Evolutionary conservation across 2,797 vertebrate genomes (phyloP).

Genomic region (Streptopelia turtur): DNA sequence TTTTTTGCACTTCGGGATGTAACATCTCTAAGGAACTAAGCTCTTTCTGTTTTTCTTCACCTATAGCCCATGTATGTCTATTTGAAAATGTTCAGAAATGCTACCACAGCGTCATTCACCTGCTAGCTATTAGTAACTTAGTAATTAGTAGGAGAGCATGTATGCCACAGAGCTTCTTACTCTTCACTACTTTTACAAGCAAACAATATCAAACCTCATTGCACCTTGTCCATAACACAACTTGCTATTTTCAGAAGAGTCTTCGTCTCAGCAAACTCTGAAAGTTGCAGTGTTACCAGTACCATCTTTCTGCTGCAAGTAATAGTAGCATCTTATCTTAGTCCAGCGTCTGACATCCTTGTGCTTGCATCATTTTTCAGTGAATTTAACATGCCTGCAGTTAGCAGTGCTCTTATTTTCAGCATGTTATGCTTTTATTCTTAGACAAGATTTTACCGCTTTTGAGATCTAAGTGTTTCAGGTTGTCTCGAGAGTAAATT

Average conservation of each 20-base stretch:
- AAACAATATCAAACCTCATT: not conserved
- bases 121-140: not conserved
- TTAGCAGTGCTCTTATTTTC: not conserved
- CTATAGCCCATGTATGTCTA: not conserved
- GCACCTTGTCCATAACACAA: not conserved
- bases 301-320: not conserved
- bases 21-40: not conserved
- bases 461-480: not conserved
- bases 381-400: not conserved
- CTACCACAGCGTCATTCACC: not conserved
- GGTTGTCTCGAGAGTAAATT: slow-evolving; percentile 9
- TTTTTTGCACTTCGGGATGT: not conserved
- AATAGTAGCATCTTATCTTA: not conserved
- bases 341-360: not conserved
- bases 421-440: not conserved
- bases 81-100: not conserved
- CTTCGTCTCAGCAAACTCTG: not conserved
- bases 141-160: not conserved
- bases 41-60: not conserved
- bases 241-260: not conserved
- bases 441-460: not conserved
- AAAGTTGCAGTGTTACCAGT: not conserved
- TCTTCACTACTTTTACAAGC: not conserved
- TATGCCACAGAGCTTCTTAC: not conserved
- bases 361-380: not conserved